phyloP scores from a whole-genome alignment of 2,113 vertebrate genomes.

The Myanophis thanlyinensis region DNA sequence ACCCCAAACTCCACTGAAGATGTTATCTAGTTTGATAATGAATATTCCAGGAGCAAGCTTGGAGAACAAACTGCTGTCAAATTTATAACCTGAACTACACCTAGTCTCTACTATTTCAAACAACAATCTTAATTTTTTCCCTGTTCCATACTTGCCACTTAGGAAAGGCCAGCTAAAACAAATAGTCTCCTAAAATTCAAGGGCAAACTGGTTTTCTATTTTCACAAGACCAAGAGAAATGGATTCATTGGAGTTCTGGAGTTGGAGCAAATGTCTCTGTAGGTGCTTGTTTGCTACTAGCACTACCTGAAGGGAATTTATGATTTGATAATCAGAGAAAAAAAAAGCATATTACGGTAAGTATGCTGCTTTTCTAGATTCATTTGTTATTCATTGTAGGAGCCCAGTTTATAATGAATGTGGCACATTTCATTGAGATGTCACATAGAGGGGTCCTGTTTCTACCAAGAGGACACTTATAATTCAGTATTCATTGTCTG shows the following conservation, averaged over 20 bases:
- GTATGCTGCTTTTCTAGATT: conserved; percentile 30
- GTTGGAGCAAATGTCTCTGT: neutral
- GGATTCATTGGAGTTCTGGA: conserved; percentile 2
- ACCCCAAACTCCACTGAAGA: too few species aligned
- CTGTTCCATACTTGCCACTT: neutral
- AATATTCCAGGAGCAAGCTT: too few species aligned
- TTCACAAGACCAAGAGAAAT: neutral
- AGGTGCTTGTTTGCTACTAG: conserved; percentile 38
- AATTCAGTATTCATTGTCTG: neutral
- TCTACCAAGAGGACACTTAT: neutral
- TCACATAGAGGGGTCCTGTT: neutral
- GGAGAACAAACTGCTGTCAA: too few species aligned
- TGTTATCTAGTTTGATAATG: too few species aligned
- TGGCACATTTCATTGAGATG: neutral
- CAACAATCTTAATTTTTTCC: neutral
- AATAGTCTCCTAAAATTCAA: neutral
- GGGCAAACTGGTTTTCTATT: neutral
- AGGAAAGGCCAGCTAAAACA: neutral
- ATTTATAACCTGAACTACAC: too few species aligned
- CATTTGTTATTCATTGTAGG: conserved; percentile 50
- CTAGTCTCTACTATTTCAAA: too few species aligned
- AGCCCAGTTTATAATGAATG: conserved; percentile 40
- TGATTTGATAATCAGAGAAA: conserved; percentile 44
- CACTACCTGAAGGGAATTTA: conserved; percentile 30
- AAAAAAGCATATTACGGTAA: conserved; percentile 12